These are phyloP conservation scores for Hypomecis atomaria DNA, from an alignment of 2,888 invertebrate genomes.

Conservation along the genomic window DNA sequence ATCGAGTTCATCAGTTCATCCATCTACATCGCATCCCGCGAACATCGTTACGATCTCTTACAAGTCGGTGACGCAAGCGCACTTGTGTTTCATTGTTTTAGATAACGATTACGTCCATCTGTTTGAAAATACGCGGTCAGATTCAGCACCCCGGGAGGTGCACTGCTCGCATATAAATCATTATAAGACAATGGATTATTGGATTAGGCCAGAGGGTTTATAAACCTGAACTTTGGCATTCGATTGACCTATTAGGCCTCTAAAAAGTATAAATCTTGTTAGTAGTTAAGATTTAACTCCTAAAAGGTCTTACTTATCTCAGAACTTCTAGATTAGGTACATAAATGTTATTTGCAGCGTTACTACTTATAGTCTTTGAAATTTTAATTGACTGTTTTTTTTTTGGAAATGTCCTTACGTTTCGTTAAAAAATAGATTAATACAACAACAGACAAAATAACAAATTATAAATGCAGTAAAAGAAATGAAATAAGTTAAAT, in stretches of 20 bases:
- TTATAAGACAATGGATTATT: not conserved
- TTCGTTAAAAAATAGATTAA: too few relatives aligned
- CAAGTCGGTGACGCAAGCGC: slow-evolving; percentile 41
- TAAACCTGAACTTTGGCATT: slow-evolving; percentile 13
- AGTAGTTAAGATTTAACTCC: not conserved
- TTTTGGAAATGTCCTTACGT: too few relatives aligned
- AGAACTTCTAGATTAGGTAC: not conserved
- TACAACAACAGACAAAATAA: too few relatives aligned
- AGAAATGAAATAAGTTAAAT: too few relatives aligned
- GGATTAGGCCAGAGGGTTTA: slow-evolving; percentile 12
- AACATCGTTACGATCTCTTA: slow-evolving; percentile 36
- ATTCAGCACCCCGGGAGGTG: slow-evolving; percentile 38
- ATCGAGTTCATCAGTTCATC: slow-evolving; percentile 8
- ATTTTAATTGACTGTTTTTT: not conserved
- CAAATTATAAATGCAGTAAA: too few relatives aligned
- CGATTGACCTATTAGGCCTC: slow-evolving; percentile 2
- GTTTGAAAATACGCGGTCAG: slow-evolving; percentile 36
- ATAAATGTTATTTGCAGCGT: too few relatives aligned
- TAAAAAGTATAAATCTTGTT: not conserved
- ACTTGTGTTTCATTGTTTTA: slow-evolving; percentile 46
- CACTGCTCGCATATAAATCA: slow-evolving; percentile 33
- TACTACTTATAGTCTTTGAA: not conserved
- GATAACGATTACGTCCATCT: slow-evolving; percentile 40
- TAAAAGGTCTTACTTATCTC: slow-evolving; percentile 3
- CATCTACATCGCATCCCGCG: slow-evolving; percentile 14